A percentile compares a stretch with the other conserved stretches of the same genome.
These are phyloP conservation scores for Arenicola marina DNA, from an alignment of 2,888 invertebrate species.

Conservation along the genomic window DNA sequence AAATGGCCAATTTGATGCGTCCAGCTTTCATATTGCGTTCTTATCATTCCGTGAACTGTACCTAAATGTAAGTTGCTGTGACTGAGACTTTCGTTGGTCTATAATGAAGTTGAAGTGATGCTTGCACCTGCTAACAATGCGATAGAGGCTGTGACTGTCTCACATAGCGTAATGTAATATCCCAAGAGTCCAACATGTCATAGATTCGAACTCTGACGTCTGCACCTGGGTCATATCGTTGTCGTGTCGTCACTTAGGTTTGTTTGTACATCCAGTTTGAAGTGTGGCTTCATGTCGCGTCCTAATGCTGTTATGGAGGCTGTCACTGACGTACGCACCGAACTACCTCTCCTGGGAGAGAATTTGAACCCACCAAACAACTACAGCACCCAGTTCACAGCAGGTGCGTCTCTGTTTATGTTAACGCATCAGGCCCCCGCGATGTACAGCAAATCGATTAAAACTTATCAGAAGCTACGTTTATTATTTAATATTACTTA, in stretches of 20 bases:
- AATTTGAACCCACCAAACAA: slow-evolving; percentile 38
- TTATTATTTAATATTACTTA: no score
- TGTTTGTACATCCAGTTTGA: slow-evolving; percentile 2
- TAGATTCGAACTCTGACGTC: neutral
- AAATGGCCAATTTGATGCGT: no score
- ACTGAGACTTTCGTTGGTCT: neutral
- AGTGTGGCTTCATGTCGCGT: slow-evolving; percentile 39
- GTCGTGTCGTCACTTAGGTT: neutral
- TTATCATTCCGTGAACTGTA: no score
- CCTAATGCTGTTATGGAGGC: slow-evolving; percentile 44
- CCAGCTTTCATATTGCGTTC: no score
- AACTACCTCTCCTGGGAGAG: slow-evolving; percentile 48
- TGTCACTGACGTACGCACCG: slow-evolving; percentile 42
- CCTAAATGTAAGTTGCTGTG: neutral
- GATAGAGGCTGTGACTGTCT: neutral
- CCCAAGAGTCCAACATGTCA: no score
- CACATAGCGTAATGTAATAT: neutral
- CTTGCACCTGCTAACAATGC: no score
- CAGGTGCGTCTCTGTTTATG: slow-evolving; percentile 41
- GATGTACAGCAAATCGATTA: no score
- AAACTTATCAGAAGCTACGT: no score
- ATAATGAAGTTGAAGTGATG: neutral
- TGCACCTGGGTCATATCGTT: neutral
- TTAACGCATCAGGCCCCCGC: no score
- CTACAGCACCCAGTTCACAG: slow-evolving; percentile 45